Percentiles rank a stretch among this genome's conserved stretches.
Conservation (phyloP, 2,797 vertebrate genomes). For the Anisognathus igniventris region DNA sequence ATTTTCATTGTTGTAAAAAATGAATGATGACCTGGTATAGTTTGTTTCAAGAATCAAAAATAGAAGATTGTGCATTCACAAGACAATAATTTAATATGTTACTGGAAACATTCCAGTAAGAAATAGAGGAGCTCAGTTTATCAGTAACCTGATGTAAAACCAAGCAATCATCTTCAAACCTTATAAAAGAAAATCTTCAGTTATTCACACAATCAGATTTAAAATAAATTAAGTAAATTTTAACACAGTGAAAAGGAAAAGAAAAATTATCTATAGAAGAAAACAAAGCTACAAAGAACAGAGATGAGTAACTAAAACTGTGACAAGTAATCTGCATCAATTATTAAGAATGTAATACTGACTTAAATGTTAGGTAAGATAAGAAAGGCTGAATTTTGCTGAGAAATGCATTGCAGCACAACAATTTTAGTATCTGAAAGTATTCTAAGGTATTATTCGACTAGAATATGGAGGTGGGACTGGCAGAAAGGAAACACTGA, state of each 20-base stretch:
- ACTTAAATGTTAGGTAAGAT: not conserved
- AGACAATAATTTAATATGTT: not conserved
- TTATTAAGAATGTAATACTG: not conserved
- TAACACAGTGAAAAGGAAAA: not conserved
- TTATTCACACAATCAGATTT: not conserved
- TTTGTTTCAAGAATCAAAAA: not conserved
- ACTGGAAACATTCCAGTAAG: not conserved
- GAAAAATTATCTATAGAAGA: not conserved
- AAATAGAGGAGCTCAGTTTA: not conserved
- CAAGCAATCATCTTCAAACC: not conserved
- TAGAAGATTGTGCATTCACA: not conserved
- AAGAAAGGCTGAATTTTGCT: not conserved
- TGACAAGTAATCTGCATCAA: not conserved
- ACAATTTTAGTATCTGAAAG: not conserved
- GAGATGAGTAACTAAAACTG: not conserved
- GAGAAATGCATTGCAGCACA: not conserved
- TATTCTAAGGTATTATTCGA: not conserved
- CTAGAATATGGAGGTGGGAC: not conserved
- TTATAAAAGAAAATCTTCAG: not conserved
- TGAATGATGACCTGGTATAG: not conserved
- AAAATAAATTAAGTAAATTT: not conserved
- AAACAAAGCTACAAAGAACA: not conserved
- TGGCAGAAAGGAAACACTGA: not conserved
- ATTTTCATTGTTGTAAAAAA: not conserved
- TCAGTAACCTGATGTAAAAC: not conserved